Evolutionary conservation across 1,140 invertebrate species (phyloP).

Genomic region (Neodiprion pinetum): DNA sequence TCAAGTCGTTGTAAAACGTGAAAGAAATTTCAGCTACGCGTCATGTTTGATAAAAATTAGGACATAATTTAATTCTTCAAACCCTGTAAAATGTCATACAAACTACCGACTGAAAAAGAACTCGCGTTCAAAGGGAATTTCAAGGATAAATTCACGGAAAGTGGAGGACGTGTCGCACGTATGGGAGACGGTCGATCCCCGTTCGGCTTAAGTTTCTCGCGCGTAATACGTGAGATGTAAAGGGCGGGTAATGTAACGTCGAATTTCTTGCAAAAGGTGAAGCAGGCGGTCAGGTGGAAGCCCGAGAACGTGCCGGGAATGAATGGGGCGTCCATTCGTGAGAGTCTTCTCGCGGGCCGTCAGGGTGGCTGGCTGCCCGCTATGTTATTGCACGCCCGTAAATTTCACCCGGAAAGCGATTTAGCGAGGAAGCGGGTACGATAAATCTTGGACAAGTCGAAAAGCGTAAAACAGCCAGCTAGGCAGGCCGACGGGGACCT

Average conservation of each 20-base stretch:
- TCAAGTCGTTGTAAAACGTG: too few relatives aligned
- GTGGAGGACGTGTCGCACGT: constrained; percentile 6
- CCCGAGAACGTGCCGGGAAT: constrained; percentile 53
- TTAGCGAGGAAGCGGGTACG: constrained; percentile 59
- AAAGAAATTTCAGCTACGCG: too few relatives aligned
- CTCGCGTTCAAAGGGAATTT: constrained; percentile 1
- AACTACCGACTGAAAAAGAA: too few relatives aligned
- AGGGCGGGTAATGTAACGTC: background rate
- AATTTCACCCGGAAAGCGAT: constrained; percentile 61
- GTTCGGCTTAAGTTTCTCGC: background rate
- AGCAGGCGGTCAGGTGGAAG: constrained; percentile 42
- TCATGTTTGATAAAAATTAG: too few relatives aligned
- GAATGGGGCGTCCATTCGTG: constrained; percentile 34
- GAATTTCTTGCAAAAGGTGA: constrained; percentile 21
- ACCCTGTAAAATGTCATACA: too few relatives aligned
- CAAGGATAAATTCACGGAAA: constrained; percentile 33
- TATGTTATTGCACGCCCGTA: constrained; percentile 56
- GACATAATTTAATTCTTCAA: too few relatives aligned
- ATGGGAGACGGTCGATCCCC: background rate
- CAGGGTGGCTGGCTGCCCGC: background rate
- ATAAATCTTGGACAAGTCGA: constrained; percentile 63
- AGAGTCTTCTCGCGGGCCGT: background rate
- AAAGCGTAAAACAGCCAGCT: constrained; percentile 58
- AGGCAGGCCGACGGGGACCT: background rate
- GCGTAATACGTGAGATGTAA: background rate